Percentiles rank a stretch among this genome's conserved stretches.
Conservation (phyloP, 2,797 vertebrate species). For the Xenops minutus region DNA sequence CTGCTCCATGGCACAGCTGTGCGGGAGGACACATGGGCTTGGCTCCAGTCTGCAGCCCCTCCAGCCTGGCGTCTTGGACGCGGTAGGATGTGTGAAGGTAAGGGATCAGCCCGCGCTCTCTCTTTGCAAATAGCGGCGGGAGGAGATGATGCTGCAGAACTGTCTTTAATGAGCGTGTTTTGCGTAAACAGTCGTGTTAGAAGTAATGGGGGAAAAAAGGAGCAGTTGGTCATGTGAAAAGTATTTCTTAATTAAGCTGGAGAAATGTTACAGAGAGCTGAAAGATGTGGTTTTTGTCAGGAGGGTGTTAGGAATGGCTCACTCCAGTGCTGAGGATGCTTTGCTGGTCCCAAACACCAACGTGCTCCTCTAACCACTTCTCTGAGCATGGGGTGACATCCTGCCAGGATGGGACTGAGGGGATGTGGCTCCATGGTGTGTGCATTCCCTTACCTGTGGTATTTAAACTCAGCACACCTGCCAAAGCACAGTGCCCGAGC, state of each 20-base stretch:
- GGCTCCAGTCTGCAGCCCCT: neutral
- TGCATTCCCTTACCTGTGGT: rapidly evolving
- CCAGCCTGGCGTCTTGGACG: neutral
- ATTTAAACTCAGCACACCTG: rapidly evolving
- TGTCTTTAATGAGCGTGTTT: rapidly evolving
- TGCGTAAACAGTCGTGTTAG: neutral
- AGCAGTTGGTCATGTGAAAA: neutral
- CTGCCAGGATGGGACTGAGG: rapidly evolving
- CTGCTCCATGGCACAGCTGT: conserved; percentile 11
- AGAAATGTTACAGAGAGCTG: rapidly evolving
- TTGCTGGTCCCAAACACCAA: rapidly evolving
- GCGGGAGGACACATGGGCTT: rapidly evolving
- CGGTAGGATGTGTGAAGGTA: neutral
- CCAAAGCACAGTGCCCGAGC: rapidly evolving
- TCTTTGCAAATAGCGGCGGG: rapidly evolving
- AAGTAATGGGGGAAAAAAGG: neutral
- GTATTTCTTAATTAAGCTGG: neutral
- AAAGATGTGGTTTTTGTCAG: neutral
- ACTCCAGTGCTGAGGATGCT: rapidly evolving
- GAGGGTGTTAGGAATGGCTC: neutral
- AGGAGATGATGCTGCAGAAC: neutral
- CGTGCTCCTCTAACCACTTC: rapidly evolving
- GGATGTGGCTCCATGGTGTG: rapidly evolving
- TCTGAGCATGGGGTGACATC: rapidly evolving
- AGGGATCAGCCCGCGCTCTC: neutral